Evolutionary conservation across 2,888 invertebrate genomes (phyloP), one percentile per base, ranked within the genome.

Genomic region (Agriopis marginaria): DNA sequence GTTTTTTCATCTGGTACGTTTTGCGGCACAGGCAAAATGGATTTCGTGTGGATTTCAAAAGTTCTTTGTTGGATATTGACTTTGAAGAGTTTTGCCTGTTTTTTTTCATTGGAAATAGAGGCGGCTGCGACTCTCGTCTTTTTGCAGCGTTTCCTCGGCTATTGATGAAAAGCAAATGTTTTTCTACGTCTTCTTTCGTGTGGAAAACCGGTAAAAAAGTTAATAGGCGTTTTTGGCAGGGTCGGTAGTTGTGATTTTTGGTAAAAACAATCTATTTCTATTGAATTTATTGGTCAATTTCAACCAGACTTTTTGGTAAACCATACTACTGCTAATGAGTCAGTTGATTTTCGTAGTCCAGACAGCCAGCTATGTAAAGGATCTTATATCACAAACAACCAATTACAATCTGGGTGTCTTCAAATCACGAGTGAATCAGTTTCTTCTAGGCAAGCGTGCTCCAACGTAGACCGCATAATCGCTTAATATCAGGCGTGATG

Each of bases 21-120:
- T 73, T 78, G 81, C 71, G 78, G 79, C 74, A 75, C 72, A 74
- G 74, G 73, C 76, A 79, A 83, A 85, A 85, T 85, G 83, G 84
- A 82, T 83, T 84, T 79, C 74, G 77, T 77, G 79, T 82, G 81
- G 80, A 76, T 82, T 81, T 78, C 82, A 78, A 76, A 80, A 77
- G 72, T 80, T 79, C 81, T 84, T 81, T 84, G 82, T 81, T 54
- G 71, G 71, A 75, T 81, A 83, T 81, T 83, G 83, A 83, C 82
- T 81, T 83, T 82, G 74, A 77, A 78, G 79, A 74, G 71, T 68
- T 63, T 63, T 63, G 51, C 17, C 56, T 69, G 77, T 80, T 83
- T 77, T 83, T 77, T 72, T 76, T 68, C 75, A 74, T 75, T 77
- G 70, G 68, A 12, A 51, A 66, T 66, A 50, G 51, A 66, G 67